Evolutionary conservation across 2,797 vertebrate genomes (phyloP), one percentile per base, ranked within the genome.

Genomic region (Chelidonichthys spinosus): DNA sequence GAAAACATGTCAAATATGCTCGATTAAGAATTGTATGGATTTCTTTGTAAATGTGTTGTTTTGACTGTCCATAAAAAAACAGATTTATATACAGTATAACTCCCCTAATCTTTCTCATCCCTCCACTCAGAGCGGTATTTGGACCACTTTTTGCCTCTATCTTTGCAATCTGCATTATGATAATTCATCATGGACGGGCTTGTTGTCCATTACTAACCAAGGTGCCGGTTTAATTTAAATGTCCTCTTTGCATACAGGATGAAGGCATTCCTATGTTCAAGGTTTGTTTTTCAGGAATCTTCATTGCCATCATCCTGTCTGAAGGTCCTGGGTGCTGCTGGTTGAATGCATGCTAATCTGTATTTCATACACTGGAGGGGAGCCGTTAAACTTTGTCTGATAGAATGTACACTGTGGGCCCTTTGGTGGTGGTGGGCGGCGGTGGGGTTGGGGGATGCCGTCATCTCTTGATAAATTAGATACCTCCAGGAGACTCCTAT

Each of bases 391-490:
- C 86, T 92, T 88, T 89, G 88, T 90, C 81, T 92, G 83, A 92
- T 93, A 89, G 89, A 87, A 92, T 93, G 85, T 90, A 89, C 88
- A 91, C 79, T 60, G 79, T 81, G 78, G 81, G 88, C 76, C 74
- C 67, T 69, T 67, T 79, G 78, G 72, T 69, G 79, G 82, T 50
- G 72, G n/a, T 13, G 56, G 72, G n/a, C 7, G 56, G 13, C 13
- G 32, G 43, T 25, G 43, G 67, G 81, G 69, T 25, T 25, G 25
- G 76, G 60, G 37, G 56, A 91, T 81, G 85, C 81, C 90, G 89
- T 91, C 91, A 86, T 91, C 89, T 91, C 69, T 77, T 93, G 94
- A 93, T 92, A 90, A 93, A 95, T 95, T 91, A 93, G 90, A 93
- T 89, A 89, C 91, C 93, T 93, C 79, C 79, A 87, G 90, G 92